Base-by-base conservation (phyloP, 2,888 invertebrate genomes). In the Amblyteles armatorius region DNA sequence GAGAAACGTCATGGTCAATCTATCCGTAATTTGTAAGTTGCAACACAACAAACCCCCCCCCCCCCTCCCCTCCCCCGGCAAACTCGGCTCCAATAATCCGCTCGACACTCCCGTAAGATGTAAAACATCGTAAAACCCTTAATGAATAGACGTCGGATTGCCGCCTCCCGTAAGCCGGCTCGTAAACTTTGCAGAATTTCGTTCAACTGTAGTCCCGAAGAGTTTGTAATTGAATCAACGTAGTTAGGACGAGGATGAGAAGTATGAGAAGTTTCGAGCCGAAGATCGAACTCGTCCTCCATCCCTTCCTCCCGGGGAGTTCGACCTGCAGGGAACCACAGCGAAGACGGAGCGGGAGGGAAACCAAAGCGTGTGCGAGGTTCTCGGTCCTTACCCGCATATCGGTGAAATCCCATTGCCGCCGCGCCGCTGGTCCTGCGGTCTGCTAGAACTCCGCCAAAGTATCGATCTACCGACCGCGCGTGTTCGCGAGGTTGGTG, bases 21-120 rank as follows among this genome's bases (percentile, higher is more conserved):
- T 97, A 89, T 96, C 96, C 88, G 96, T 97, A 87, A 96, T 97
- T 88, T 96, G 96, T 96, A 94, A 95, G 96, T 95, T 74, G 76
- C 26, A 40, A 65, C 48, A 29, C 33, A 19, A 68, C 16, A 4
- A 63, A 55, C n/a, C 2, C 57, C 11, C 2, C 57, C 11, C 33
- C 2, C 57, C 11, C 33, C 2, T 48, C 11, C 33, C 2, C 55
- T 6, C 40, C 6, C 11, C 11, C 4, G 40, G 11, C 26, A 57
- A 36, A 48, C 48, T 22, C 3, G 4, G 7, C 0, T 33, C 16
- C 33, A 9, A 52, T 33, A 19, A 29, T 7, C 22, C 16, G 22
- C 33, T 22, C 5, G 40, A 3, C 68, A 26, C 65, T 26, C 2
- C 13, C 48, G 7, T 26, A 69, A 60, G 60, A 69, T 69, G 44